Evolutionary conservation across 1,140 invertebrate species (phyloP).

Genomic region (Holotrichia oblita): DNA sequence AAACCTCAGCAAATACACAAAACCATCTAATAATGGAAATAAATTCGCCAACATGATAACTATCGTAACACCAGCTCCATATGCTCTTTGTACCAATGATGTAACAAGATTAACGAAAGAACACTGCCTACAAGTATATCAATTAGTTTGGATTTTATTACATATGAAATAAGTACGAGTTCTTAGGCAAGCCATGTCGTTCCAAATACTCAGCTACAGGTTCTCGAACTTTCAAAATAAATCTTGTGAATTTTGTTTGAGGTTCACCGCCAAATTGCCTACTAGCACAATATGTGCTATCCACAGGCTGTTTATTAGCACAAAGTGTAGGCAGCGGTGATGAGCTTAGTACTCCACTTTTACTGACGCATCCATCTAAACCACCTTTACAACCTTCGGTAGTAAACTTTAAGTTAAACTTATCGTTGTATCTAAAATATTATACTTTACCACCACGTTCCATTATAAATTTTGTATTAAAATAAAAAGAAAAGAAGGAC

Average conservation of each 20-base stretch:
- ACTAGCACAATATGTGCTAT: neutral
- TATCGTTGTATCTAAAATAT: slow-evolving; percentile 19
- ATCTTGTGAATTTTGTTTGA: slow-evolving; percentile 10
- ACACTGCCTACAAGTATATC: slow-evolving; percentile 51
- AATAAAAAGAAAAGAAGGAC: neutral
- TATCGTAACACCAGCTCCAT: slow-evolving; percentile 50
- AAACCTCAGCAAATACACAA: slow-evolving; percentile 53
- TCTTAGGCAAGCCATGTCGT: slow-evolving; percentile 48
- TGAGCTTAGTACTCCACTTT: neutral
- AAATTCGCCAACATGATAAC: slow-evolving; percentile 55
- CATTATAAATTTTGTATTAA: slow-evolving; percentile 27
- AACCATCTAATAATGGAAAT: slow-evolving; percentile 51
- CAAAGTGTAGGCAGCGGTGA: neutral
- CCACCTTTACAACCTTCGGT: slow-evolving; percentile 16
- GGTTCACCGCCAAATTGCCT: slow-evolving; percentile 13
- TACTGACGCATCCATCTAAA: slow-evolving; percentile 10
- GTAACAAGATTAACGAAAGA: slow-evolving; percentile 52
- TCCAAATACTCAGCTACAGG: slow-evolving; percentile 38
- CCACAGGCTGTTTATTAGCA: slow-evolving; percentile 11
- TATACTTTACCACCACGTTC: slow-evolving; percentile 22
- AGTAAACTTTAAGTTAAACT: slow-evolving; percentile 22
- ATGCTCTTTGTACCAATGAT: slow-evolving; percentile 53
- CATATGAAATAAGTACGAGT: slow-evolving; percentile 49
- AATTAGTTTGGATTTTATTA: slow-evolving; percentile 30
- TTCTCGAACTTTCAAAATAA: slow-evolving; percentile 30